Conservation (phyloP, 1,140 invertebrate genomes). For the Kradibia gibbosae region DNA sequence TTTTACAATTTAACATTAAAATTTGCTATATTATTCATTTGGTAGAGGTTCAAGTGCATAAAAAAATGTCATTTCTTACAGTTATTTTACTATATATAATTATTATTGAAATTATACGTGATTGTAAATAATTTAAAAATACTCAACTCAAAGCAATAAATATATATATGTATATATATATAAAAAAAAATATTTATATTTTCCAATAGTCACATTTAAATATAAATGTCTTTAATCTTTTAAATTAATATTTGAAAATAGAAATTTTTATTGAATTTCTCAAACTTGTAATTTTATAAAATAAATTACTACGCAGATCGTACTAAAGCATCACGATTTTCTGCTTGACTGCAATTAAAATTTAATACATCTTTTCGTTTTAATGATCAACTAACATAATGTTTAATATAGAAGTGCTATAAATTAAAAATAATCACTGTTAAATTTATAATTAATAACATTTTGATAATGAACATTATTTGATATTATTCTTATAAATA, state of each 20-base stretch:
- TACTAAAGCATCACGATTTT: background rate
- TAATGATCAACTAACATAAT: background rate
- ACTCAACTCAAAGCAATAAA: no score
- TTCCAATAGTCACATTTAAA: background rate
- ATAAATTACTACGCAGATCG: background rate
- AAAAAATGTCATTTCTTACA: no score
- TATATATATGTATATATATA: no score
- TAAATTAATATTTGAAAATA: conserved; percentile 3
- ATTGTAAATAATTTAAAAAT: no score
- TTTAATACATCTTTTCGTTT: background rate
- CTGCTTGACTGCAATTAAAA: background rate
- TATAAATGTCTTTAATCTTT: background rate
- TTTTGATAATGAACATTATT: background rate
- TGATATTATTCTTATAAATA: background rate
- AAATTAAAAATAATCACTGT: background rate
- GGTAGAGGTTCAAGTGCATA: no score
- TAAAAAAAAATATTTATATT: no score
- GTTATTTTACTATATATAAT: no score
- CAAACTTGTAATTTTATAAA: conserved; percentile 6
- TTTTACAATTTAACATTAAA: no score
- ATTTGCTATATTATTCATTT: no score
- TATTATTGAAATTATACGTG: no score
- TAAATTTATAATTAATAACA: background rate
- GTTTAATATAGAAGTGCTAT: background rate
- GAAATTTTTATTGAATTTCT: conserved; percentile 24